These are phyloP conservation scores for Acanthurus lineatus DNA, from an alignment of 2,797 vertebrate species.

Conservation along the genomic window DNA sequence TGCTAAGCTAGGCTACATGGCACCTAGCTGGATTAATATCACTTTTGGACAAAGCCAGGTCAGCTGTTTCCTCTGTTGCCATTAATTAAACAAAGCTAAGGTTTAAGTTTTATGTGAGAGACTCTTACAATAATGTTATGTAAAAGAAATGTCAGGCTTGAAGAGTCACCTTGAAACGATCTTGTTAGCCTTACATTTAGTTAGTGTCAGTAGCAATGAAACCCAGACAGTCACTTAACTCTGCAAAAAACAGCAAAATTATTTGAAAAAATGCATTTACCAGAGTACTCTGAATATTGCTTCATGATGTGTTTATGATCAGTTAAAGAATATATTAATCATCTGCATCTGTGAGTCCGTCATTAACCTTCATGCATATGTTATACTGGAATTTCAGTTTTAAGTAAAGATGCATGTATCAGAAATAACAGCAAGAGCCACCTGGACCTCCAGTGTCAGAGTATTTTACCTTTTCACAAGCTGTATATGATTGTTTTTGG, in stretches of 20 bases:
- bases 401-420: not conserved
- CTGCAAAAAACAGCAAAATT: constrained; percentile 4
- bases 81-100: not conserved
- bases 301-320: constrained; percentile 5
- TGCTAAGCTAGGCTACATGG: not conserved
- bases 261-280: not conserved
- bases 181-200: too few relatives aligned
- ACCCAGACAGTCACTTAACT: too few relatives aligned
- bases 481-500: not conserved
- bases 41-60: not conserved
- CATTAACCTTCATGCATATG: constrained; percentile 6
- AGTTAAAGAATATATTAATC: not conserved
- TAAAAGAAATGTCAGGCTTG: too few relatives aligned
- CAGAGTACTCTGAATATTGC: not conserved
- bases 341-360: not conserved
- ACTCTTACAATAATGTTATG: too few relatives aligned
- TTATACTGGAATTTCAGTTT: not conserved
- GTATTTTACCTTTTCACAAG: not conserved
- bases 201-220: too few relatives aligned
- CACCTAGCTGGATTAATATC: not conserved
- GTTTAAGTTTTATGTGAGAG: not conserved
- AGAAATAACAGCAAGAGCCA: constrained; percentile 5
- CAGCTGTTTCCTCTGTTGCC: not conserved
- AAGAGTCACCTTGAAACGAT: too few relatives aligned
- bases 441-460: not conserved